Percentiles rank a stretch among this genome's conserved stretches.
Conservation (phyloP, 2,113 vertebrate genomes). For the Brachionichthys hirsutus region DNA sequence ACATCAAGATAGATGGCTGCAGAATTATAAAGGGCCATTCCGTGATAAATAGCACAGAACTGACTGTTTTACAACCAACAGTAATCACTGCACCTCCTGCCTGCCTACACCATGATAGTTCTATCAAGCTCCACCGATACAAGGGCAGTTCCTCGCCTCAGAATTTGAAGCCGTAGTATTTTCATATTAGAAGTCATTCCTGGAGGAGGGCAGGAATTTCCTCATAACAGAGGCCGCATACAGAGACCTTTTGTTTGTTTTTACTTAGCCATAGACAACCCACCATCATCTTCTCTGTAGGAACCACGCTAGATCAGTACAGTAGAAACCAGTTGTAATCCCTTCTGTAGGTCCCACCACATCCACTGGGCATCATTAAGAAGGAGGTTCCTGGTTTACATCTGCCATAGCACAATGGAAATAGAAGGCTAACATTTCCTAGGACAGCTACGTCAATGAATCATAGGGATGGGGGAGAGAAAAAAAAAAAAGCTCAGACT, state of each 20-base stretch:
- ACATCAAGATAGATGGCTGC: slow-evolving; percentile 29
- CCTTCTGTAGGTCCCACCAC: background rate
- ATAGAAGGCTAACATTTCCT: slow-evolving; percentile 44
- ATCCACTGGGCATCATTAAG: slow-evolving; percentile 2
- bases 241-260: background rate
- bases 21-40: slow-evolving; percentile 10
- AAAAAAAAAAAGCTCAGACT: slow-evolving; percentile 54
- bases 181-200: background rate
- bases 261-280: slow-evolving; percentile 11
- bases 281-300: too few relatives aligned
- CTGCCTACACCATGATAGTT: too few relatives aligned
- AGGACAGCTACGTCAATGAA: slow-evolving; percentile 66
- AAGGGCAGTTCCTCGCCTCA: too few relatives aligned
- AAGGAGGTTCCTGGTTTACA: slow-evolving; percentile 16
- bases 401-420: slow-evolving; percentile 18
- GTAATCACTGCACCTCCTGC: background rate
- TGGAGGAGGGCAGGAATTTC: too few relatives aligned
- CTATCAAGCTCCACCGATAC: too few relatives aligned
- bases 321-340: too few relatives aligned
- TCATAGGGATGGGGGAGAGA: slow-evolving; percentile 62
- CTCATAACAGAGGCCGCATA: too few relatives aligned
- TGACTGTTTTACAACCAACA: background rate
- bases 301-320: background rate
- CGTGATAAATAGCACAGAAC: background rate
- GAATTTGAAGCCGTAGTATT: too few relatives aligned